A percentile compares a stretch with the other conserved stretches of the same genome.
Evolutionary conservation across 37 sponge, comb jelly and placozoan genomes (phyloP).

Genomic region (Cladorhizidae sp.): DNA sequence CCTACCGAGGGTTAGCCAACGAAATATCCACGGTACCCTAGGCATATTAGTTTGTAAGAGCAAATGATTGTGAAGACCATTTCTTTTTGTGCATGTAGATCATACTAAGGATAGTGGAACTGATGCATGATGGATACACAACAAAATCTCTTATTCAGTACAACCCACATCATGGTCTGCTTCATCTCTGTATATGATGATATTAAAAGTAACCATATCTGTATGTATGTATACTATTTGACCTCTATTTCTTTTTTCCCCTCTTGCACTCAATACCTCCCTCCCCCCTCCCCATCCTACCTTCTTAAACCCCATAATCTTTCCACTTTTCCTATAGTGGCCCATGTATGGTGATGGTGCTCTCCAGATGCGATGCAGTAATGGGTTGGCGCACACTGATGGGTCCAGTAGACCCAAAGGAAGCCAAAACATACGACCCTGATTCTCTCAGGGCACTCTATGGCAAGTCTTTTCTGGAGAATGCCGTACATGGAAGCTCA

Average conservation of each 20-base stretch:
- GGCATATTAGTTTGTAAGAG: no score
- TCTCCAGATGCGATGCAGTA: slow-evolving; percentile 88
- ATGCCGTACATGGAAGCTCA: slow-evolving; percentile 91
- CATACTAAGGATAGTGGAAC: no score
- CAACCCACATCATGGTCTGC: no score
- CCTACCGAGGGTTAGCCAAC: no score
- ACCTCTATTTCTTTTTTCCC: no score
- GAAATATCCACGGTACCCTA: no score
- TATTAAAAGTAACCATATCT: no score
- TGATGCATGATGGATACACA: no score
- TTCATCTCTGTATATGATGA: no score
- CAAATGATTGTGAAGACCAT: no score
- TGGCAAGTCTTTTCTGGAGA: slow-evolving; percentile 81
- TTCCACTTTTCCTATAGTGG: slow-evolving; percentile 53
- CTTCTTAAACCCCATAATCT: not conserved
- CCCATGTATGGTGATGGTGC: slow-evolving; percentile 93
- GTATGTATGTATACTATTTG: not conserved
- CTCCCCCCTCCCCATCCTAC: not conserved
- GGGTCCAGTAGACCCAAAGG: slow-evolving; percentile 87
- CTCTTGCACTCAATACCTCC: not conserved
- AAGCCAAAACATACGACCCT: slow-evolving; percentile 79
- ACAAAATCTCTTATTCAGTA: no score
- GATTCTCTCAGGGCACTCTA: slow-evolving; percentile 79
- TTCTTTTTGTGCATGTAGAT: no score
- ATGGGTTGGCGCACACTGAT: slow-evolving; percentile 87